phyloP scores from a whole-genome alignment of 1,140 invertebrate species.

The Aleiodes sp. region DNA sequence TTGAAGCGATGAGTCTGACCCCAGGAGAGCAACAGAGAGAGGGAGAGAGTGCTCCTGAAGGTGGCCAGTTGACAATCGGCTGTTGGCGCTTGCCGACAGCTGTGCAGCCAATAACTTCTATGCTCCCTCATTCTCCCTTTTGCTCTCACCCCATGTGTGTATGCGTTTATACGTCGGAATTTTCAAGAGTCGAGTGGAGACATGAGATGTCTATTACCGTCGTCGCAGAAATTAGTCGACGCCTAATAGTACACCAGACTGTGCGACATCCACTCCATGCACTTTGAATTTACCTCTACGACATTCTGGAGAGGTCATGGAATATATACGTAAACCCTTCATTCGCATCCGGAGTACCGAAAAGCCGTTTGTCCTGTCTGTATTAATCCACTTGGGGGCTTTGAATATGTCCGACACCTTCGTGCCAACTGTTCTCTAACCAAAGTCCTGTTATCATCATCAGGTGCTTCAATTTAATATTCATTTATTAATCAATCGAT shows the following conservation, averaged over 20 bases:
- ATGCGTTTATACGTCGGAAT: conserved; percentile 9
- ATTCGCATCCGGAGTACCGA: conserved; percentile 18
- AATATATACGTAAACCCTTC: conserved; percentile 22
- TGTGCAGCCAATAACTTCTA: conserved; percentile 64
- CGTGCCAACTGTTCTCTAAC: too few relatives aligned
- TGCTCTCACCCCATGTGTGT: neutral
- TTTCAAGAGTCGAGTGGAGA: neutral
- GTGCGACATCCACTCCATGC: neutral
- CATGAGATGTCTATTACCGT: conserved; percentile 25
- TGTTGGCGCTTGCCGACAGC: conserved; percentile 56
- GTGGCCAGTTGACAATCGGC: conserved; percentile 61
- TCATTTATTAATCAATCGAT: too few relatives aligned
- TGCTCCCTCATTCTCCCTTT: neutral
- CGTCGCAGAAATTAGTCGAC: conserved; percentile 30
- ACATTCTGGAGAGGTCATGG: neutral
- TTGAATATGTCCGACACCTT: too few relatives aligned
- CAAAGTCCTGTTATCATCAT: too few relatives aligned
- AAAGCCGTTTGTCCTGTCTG: conserved; percentile 22
- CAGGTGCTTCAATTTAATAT: too few relatives aligned
- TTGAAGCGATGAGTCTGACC: conserved; percentile 61
- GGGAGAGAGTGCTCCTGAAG: conserved; percentile 20
- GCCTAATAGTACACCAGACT: conserved; percentile 17
- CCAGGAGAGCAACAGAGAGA: conserved; percentile 30
- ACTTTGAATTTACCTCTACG: neutral
- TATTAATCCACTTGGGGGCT: too few relatives aligned